A percentile compares a stretch with the other conserved stretches of the same genome.
These are phyloP conservation scores for Lymantria dispar DNA, from an alignment of 2,888 invertebrate species.

Conservation along the genomic window DNA sequence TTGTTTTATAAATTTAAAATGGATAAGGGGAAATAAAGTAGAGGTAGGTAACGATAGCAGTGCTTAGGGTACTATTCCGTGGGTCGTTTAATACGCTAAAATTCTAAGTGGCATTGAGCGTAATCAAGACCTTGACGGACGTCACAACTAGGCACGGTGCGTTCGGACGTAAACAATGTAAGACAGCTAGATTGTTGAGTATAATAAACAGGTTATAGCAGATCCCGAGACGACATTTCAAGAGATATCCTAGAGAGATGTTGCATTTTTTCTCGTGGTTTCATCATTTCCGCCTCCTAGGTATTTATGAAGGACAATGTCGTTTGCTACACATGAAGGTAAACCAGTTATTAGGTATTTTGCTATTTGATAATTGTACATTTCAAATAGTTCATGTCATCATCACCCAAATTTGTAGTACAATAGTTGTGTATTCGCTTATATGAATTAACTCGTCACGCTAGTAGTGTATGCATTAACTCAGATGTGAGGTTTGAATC, in stretches of 20 bases:
- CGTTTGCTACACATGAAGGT: conserved; percentile 39
- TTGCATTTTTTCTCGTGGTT: conserved; percentile 48
- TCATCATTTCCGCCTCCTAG: conserved; percentile 30
- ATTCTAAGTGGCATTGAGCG: conserved; percentile 44
- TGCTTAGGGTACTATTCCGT: conserved; percentile 1
- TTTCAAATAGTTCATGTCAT: neutral
- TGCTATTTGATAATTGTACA: neutral
- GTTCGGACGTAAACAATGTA: conserved; percentile 65
- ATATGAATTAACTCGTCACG: too few relatives aligned
- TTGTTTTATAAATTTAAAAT: neutral
- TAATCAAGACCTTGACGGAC: conserved; percentile 55
- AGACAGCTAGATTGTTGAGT: conserved; percentile 28
- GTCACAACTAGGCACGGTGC: conserved; percentile 43
- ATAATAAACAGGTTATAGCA: conserved; percentile 50
- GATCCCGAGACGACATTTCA: conserved; percentile 41
- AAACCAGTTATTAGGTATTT: conserved; percentile 5
- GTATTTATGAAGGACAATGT: conserved; percentile 31
- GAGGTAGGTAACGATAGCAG: neutral
- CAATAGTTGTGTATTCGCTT: too few relatives aligned
- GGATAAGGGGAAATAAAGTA: conserved; percentile 1
- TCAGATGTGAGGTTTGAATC: too few relatives aligned
- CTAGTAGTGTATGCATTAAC: too few relatives aligned
- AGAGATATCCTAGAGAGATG: conserved; percentile 60
- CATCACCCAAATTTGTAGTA: too few relatives aligned
- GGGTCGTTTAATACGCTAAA: conserved; percentile 5